These are phyloP conservation scores for Actinostola sp. DNA, from an alignment of 92 coral and sea anemone genomes.

Conservation along the genomic window DNA sequence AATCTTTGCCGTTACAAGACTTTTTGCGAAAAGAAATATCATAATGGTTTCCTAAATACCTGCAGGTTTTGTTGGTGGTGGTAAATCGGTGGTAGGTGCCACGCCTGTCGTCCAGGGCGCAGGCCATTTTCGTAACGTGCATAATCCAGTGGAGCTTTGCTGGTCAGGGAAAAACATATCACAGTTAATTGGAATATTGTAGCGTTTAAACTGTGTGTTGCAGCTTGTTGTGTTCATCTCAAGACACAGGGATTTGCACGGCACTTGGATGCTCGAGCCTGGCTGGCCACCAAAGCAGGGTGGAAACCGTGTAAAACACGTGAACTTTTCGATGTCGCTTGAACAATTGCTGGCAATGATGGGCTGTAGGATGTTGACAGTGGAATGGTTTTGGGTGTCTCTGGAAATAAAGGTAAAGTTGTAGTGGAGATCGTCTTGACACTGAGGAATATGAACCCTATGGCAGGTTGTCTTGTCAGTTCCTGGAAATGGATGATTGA, in stretches of 20 bases:
- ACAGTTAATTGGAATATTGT: conserved; percentile 26
- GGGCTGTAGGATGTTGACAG: conserved; percentile 13
- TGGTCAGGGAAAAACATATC: conserved; percentile 42
- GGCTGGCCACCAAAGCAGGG: too few relatives aligned
- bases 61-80: too few relatives aligned
- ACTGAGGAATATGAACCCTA: conserved; percentile 18
- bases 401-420: conserved; percentile 31
- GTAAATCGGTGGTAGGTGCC: too few relatives aligned
- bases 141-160: conserved; percentile 25
- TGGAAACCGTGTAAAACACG: conserved; percentile 60
- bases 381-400: conserved; percentile 15
- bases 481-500: background rate
- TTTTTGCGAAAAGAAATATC: too few relatives aligned
- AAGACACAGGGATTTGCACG: conserved; percentile 63
- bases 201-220: conserved; percentile 15
- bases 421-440: conserved; percentile 56
- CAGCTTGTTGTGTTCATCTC: conserved; percentile 36
- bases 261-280: conserved; percentile 32
- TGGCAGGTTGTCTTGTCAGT: conserved; percentile 21
- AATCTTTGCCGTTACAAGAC: too few relatives aligned
- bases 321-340: conserved; percentile 36
- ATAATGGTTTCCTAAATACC: too few relatives aligned
- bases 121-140: conserved; percentile 55
- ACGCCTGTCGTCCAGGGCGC: conserved; percentile 51
- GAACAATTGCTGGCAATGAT: conserved; percentile 50